Conservation (phyloP, 2,888 invertebrate genomes). For the Nemotelus pantherinus region DNA sequence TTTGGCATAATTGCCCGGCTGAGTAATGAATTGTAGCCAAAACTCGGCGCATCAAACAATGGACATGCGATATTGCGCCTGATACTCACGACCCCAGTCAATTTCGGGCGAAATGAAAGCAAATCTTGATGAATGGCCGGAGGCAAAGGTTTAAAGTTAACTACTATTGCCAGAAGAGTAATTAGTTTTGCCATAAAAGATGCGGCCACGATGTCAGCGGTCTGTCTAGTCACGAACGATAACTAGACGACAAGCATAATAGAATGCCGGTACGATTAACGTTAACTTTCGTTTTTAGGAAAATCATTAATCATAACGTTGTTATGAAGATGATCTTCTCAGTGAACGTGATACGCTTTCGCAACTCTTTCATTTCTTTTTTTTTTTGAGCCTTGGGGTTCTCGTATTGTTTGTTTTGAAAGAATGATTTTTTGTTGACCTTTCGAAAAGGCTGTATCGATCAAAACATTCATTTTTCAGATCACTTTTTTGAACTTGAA, state of each 20-base stretch:
- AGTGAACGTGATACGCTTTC: not conserved
- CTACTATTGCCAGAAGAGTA: not conserved
- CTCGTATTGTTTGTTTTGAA: too few species aligned
- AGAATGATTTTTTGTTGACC: too few species aligned
- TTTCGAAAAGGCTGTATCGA: too few species aligned
- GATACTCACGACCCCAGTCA: not conserved
- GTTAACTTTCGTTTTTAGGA: slow-evolving; percentile 30
- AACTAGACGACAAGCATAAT: too few species aligned
- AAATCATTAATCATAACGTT: slow-evolving; percentile 33
- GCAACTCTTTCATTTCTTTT: not conserved
- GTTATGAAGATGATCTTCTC: slow-evolving; percentile 3
- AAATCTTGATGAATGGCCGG: slow-evolving; percentile 16
- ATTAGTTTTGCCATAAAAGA: slow-evolving; percentile 10
- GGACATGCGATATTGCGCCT: not conserved
- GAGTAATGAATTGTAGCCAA: too few species aligned
- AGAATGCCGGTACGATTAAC: too few species aligned
- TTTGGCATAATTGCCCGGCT: not conserved
- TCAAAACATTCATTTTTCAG: too few species aligned
- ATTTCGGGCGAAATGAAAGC: slow-evolving; percentile 13
- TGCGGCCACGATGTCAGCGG: not conserved
- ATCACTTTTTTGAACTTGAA: too few species aligned
- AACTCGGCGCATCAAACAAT: too few species aligned
- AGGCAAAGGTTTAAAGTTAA: slow-evolving; percentile 14
- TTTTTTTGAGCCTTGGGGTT: not conserved
- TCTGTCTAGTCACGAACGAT: not conserved